phyloP scores from a whole-genome alignment of 2,888 invertebrate species.

The Apoda limacodes region DNA sequence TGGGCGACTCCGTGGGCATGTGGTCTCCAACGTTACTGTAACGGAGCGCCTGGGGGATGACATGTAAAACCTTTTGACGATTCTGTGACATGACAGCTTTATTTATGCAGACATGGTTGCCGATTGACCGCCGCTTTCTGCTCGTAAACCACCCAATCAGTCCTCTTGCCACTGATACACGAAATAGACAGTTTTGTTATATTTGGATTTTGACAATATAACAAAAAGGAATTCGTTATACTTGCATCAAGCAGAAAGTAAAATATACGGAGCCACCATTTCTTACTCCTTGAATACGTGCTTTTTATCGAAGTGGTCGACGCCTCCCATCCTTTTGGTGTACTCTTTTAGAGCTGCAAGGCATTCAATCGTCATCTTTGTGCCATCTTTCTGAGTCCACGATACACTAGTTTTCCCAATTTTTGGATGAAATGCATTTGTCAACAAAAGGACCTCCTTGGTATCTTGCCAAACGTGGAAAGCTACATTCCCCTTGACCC shows the following conservation, averaged over 20 bases:
- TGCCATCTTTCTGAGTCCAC: constrained; percentile 20
- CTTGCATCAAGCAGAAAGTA: constrained; percentile 22
- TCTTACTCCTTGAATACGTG: constrained; percentile 21
- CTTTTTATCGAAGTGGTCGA: constrained; percentile 20
- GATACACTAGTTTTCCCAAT: constrained; percentile 14
- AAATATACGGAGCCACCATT: constrained; percentile 23
- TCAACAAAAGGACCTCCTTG: constrained; percentile 19
- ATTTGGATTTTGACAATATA: constrained; percentile 15
- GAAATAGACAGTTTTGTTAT: constrained; percentile 18
- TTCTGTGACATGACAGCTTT: no score
- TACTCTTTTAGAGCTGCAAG: constrained; percentile 20
- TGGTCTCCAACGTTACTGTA: constrained; percentile 18
- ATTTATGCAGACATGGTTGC: no score
- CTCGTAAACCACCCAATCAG: no score
- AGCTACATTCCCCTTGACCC: constrained; percentile 19
- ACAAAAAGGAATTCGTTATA: constrained; percentile 21
- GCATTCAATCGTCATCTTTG: constrained; percentile 14
- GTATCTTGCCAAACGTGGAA: constrained; percentile 21
- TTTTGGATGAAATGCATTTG: constrained; percentile 23
- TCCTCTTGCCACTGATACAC: no score
- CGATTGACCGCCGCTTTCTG: no score
- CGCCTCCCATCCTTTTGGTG: constrained; percentile 24
- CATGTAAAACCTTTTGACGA: no score
- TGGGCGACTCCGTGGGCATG: constrained; percentile 13
- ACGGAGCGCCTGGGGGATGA: constrained; percentile 8